These are phyloP conservation scores for Lepus oiostolus DNA, from an alignment of 2,797 vertebrate genomes.

Conservation along the genomic window DNA sequence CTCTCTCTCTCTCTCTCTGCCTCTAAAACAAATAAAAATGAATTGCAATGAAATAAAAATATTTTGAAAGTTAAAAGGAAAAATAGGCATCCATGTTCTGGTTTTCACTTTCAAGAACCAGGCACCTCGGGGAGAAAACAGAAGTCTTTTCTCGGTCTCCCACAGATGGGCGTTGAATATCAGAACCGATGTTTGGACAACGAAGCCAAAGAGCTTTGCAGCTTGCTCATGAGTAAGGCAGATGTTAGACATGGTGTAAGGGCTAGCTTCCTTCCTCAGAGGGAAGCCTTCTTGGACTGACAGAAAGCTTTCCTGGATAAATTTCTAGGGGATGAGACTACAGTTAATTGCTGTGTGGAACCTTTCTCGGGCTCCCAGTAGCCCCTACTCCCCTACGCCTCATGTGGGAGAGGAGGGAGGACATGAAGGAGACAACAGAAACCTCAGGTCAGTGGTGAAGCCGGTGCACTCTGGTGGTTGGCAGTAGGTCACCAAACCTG, in stretches of 20 bases:
- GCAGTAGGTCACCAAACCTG: background rate
- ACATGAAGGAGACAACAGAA: background rate
- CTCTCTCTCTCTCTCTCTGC: no score
- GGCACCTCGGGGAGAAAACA: background rate
- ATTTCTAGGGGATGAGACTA: background rate
- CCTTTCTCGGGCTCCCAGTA: background rate
- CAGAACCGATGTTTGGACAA: background rate
- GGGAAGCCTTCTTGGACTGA: background rate
- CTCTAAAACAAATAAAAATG: no score
- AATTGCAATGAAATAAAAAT: background rate
- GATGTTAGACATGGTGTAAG: background rate
- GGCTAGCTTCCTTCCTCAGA: background rate
- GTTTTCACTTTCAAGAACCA: conserved; percentile 27
- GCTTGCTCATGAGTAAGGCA: background rate
- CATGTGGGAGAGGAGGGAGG: background rate
- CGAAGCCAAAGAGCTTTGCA: background rate
- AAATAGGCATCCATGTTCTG: background rate
- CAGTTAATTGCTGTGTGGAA: background rate
- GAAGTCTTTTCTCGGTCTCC: background rate
- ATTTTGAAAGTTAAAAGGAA: conserved; percentile 18
- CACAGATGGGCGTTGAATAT: background rate
- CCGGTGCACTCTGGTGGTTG: background rate
- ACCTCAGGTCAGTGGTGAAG: background rate
- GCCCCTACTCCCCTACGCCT: background rate
- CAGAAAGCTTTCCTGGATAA: background rate